These are phyloP conservation scores for Xenotilapia leptura DNA, from an alignment of 2,113 vertebrate genomes.

Conservation along the genomic window DNA sequence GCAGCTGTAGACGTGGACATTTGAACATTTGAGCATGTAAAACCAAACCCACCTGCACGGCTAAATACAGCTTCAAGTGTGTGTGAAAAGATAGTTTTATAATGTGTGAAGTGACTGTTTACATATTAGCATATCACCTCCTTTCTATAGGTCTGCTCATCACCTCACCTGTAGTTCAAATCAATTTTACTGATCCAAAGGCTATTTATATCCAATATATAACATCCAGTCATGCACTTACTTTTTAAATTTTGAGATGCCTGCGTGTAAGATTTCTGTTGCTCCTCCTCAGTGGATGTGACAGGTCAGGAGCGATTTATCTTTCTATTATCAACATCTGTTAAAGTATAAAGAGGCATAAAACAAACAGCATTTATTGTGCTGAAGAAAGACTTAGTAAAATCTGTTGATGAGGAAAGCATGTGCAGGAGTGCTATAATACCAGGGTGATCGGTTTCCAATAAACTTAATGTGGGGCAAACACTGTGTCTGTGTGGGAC, in stretches of 20 bases:
- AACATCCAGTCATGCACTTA: not conserved
- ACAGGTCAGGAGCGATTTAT: not conserved
- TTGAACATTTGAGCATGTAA: not conserved
- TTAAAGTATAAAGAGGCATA: not conserved
- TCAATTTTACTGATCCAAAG: not conserved
- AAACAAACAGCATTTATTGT: not conserved
- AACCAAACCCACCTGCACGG: not conserved
- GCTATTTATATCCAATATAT: not conserved
- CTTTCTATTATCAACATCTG: not conserved
- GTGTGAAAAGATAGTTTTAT: not conserved
- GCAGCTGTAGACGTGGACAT: not conserved
- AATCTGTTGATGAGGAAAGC: not conserved
- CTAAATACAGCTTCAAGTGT: not conserved
- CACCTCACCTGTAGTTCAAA: not conserved
- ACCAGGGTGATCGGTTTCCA: not conserved
- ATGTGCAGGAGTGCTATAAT: not conserved
- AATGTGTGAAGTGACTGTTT: not conserved
- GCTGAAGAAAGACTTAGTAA: not conserved
- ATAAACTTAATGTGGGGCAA: not conserved
- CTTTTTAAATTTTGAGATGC: not conserved
- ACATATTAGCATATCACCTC: not conserved
- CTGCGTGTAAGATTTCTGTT: not conserved
- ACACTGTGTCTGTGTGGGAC: not conserved
- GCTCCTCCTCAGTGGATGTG: not conserved
- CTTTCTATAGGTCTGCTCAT: not conserved